Evolutionary conservation across 2,888 invertebrate genomes (phyloP).

Genomic region (Leptura quadrifasciata): DNA sequence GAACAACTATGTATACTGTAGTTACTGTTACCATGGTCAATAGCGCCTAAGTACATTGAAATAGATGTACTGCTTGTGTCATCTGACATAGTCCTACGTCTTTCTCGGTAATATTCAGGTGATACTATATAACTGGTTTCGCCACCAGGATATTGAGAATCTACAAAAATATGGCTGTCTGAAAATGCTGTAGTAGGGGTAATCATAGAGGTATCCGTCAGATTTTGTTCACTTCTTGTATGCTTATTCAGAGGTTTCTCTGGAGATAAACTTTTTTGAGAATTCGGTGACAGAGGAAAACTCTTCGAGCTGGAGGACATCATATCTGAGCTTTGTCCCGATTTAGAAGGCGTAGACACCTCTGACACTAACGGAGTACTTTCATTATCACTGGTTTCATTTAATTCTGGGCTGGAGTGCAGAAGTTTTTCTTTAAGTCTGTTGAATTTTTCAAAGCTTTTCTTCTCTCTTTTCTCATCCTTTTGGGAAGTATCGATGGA

Average conservation of each 20-base stretch:
- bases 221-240: slow-evolving; percentile 63
- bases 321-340: slow-evolving; percentile 63
- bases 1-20: slow-evolving; percentile 65
- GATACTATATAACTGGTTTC: slow-evolving; percentile 45
- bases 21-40: slow-evolving; percentile 61
- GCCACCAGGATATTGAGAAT: slow-evolving; percentile 43
- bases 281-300: slow-evolving; percentile 62
- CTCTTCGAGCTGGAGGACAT: slow-evolving; percentile 65
- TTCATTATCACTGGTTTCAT: slow-evolving; percentile 78
- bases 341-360: slow-evolving; percentile 67
- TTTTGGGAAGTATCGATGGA: slow-evolving; percentile 66
- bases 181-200: slow-evolving; percentile 55
- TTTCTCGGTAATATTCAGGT: slow-evolving; percentile 47
- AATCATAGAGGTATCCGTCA: slow-evolving; percentile 61
- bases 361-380: slow-evolving; percentile 80
- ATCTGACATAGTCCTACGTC: slow-evolving; percentile 67
- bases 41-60: slow-evolving; percentile 59
- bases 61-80: slow-evolving; percentile 62
- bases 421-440: slow-evolving; percentile 70
- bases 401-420: slow-evolving; percentile 69
- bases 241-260: slow-evolving; percentile 55
- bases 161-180: slow-evolving; percentile 48
- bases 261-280: slow-evolving; percentile 61
- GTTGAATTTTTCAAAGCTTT: slow-evolving; percentile 67
- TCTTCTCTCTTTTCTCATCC: slow-evolving; percentile 58